phyloP scores from a whole-genome alignment of 1,140 invertebrate genomes.

The Chrysomallon squamiferum region DNA sequence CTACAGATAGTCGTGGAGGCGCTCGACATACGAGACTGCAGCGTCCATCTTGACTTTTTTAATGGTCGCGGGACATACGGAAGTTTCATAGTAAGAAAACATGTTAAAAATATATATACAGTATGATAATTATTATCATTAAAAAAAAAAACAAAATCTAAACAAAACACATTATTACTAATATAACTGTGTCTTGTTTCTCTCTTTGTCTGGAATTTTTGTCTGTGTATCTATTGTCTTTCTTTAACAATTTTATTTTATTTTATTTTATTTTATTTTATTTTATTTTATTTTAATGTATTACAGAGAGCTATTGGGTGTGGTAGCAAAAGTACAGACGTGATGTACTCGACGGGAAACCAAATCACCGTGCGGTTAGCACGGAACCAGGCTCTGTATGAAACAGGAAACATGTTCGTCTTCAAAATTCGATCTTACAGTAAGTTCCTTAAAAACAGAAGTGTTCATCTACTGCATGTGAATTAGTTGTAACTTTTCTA shows the following conservation, averaged over 20 bases:
- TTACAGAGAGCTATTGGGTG: constrained; percentile 26
- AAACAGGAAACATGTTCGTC: constrained; percentile 27
- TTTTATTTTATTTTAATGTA: not conserved
- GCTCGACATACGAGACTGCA: constrained; percentile 36
- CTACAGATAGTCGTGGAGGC: constrained; percentile 32
- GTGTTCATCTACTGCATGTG: no score
- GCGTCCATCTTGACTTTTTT: constrained; percentile 30
- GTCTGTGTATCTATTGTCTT: no score
- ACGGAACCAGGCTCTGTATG: constrained; percentile 16
- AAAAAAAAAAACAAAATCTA: no score
- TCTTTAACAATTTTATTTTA: no score
- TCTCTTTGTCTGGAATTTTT: no score
- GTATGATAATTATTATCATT: not conserved
- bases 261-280: no score
- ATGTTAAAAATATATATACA: no score
- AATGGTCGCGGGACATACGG: constrained; percentile 23
- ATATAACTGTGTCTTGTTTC: no score
- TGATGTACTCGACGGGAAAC: constrained; percentile 28
- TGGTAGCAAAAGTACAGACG: constrained; percentile 23
- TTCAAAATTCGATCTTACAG: constrained; percentile 31
- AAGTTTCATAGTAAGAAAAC: constrained; percentile 25
- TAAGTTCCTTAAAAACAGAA: no score
- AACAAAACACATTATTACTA: not conserved
- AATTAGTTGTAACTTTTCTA: no score
- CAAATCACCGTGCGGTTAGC: constrained; percentile 25